Evolutionary conservation across 2,888 invertebrate genomes (phyloP), one percentile per base, ranked within the genome.

Genomic region (Pseudococcus jackbeardsleyi): DNA sequence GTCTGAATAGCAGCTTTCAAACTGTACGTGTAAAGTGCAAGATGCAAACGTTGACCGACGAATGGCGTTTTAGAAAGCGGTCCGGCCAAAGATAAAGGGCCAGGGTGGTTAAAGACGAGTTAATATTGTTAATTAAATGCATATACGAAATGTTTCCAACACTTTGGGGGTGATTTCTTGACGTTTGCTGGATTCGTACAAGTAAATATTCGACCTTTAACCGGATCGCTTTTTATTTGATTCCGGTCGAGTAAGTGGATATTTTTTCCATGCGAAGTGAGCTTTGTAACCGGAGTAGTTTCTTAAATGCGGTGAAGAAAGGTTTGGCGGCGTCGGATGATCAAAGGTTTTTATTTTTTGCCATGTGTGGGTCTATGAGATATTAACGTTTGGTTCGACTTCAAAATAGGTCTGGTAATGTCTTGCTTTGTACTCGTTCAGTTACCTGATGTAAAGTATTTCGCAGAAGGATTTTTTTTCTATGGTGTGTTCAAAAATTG

Each of bases 71-170:
- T 19, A 59, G 59, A 59, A 33, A 33, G 26, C 26, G 26, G 26
- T 33, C 3, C 26, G 26, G 26, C 59, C 19, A 11, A 59, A 5
- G 59, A 50, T 12, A 50, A 17, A 50, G 15, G 50, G 15, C 50
- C 50, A 59, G 19, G 19, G 6, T n/a, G 19, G 12, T 54, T 11
- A 19, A 59, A 59, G 59, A 59, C 59, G 59, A 59, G 59, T 59
- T 59, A 59, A 59, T 59, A 72, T 72, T 33, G 68, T 72, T 72
- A 72, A 72, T 72, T 72, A 72, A 72, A 72, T 72, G 68, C 68
- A 33, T 33, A 72, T 72, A n/a, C 68, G 68, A 72, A 72, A 72
- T 72, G 68, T 72, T 72, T 72, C 68, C 26, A 72, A 72, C 68
- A 72, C 68, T 72, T 72, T 72, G 26, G 26, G 68, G 68, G 26